These are phyloP conservation scores for Propithecus coquereli DNA, from an alignment of 2,113 vertebrate species.

Conservation along the genomic window DNA sequence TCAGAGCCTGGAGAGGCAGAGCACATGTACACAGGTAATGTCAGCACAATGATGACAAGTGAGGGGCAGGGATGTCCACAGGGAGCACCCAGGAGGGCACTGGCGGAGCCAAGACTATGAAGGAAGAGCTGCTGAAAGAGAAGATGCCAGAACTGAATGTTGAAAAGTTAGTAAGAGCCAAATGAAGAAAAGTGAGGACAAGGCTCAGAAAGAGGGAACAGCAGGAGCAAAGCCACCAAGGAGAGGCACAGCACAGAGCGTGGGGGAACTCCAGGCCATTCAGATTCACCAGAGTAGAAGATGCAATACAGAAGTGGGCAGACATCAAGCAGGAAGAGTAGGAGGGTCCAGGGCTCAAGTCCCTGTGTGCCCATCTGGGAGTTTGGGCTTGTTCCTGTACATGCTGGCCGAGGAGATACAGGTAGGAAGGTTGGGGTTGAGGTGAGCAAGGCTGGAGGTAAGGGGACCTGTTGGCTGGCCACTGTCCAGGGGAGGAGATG, in stretches of 20 bases:
- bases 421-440: background rate
- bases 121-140: background rate
- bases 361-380: background rate
- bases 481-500: background rate
- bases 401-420: background rate
- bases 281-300: background rate
- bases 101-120: background rate
- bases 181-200: background rate
- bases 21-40: background rate
- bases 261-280: background rate
- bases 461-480: background rate
- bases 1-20: background rate
- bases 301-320: background rate
- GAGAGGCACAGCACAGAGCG: fast-evolving
- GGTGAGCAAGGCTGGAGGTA: background rate
- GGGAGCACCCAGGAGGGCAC: background rate
- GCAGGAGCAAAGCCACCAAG: background rate
- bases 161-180: background rate
- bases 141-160: background rate
- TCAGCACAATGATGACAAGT: too few species aligned
- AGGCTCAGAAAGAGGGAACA: background rate
- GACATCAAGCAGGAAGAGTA: background rate
- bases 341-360: background rate
- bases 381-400: background rate
- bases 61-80: background rate